Percentiles rank a stretch among this genome's conserved stretches.
These are phyloP conservation scores for Urocitellus parryii DNA, from an alignment of 2,113 vertebrate species.

Conservation along the genomic window DNA sequence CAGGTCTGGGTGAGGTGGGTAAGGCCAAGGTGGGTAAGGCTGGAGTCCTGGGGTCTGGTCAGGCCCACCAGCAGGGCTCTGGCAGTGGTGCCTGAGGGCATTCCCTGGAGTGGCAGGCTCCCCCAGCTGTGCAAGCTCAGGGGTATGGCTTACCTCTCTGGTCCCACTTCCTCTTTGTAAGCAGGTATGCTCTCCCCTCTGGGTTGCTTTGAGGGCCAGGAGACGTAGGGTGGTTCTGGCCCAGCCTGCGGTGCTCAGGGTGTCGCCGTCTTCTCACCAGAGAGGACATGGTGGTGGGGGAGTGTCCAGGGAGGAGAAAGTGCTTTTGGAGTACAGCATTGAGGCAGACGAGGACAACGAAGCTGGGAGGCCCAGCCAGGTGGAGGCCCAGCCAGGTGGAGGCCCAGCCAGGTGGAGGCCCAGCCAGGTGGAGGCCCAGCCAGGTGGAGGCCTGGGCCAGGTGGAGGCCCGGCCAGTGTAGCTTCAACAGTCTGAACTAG, in stretches of 20 bases:
- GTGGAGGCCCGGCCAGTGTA: fast-evolving
- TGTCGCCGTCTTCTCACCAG: fast-evolving
- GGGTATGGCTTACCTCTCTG: fast-evolving
- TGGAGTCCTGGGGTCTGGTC: not conserved
- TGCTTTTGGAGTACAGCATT: fast-evolving
- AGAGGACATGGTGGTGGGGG: not conserved
- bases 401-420: too few species aligned
- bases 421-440: too few species aligned
- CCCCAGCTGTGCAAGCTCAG: not conserved
- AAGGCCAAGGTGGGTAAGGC: fast-evolving
- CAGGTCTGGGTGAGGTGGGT: not conserved
- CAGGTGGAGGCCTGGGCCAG: too few species aligned
- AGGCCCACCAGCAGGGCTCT: not conserved
- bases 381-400: too few species aligned
- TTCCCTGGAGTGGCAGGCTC: fast-evolving
- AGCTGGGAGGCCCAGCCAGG: too few species aligned
- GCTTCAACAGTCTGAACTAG: fast-evolving
- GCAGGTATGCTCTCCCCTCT: not conserved
- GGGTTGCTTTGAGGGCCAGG: fast-evolving
- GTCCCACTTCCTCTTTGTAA: too few species aligned
- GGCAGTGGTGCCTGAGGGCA: not conserved
- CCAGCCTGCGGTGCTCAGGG: too few species aligned
- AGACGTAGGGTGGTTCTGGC: fast-evolving
- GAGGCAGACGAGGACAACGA: not conserved
- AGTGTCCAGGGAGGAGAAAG: not conserved